A percentile compares a stretch with the other conserved stretches of the same genome.
Evolutionary conservation across 2,888 invertebrate genomes (phyloP).

Genomic region (Oscheius sp.): DNA sequence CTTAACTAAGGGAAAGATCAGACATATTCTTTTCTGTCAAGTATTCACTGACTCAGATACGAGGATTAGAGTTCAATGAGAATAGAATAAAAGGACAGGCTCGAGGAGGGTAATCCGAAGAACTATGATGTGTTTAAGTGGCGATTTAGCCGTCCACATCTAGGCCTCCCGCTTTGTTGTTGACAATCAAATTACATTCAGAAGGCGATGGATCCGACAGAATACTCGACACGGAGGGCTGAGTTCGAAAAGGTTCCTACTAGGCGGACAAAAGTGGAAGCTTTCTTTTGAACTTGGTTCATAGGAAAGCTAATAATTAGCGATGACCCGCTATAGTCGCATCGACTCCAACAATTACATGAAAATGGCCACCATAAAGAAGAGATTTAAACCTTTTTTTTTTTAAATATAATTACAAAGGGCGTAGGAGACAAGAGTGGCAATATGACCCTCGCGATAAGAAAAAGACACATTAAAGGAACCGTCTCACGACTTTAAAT

Average conservation of each 20-base stretch:
- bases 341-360: slow-evolving; percentile 26
- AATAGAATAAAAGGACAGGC: background rate
- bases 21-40: too few relatives aligned
- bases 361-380: slow-evolving; percentile 20
- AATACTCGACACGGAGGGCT: slow-evolving; percentile 13
- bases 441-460: too few relatives aligned
- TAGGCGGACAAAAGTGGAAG: background rate
- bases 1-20: too few relatives aligned
- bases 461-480: too few relatives aligned
- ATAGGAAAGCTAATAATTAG: slow-evolving; percentile 10
- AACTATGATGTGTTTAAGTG: slow-evolving; percentile 6
- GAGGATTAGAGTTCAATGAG: too few relatives aligned
- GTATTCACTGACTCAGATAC: too few relatives aligned
- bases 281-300: background rate
- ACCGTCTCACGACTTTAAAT: too few relatives aligned
- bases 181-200: slow-evolving; percentile 30
- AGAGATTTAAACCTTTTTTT: too few relatives aligned
- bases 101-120: background rate
- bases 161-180: slow-evolving; percentile 18
- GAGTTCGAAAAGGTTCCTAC: background rate
- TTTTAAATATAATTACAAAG: too few relatives aligned
- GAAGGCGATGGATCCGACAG: slow-evolving; percentile 26
- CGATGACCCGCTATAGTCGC: slow-evolving; percentile 4
- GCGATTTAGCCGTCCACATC: background rate
- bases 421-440: too few relatives aligned